Evolutionary conservation across 2,797 vertebrate genomes (phyloP), one percentile per base, ranked within the genome.

Genomic region (Lithobates pipiens): DNA sequence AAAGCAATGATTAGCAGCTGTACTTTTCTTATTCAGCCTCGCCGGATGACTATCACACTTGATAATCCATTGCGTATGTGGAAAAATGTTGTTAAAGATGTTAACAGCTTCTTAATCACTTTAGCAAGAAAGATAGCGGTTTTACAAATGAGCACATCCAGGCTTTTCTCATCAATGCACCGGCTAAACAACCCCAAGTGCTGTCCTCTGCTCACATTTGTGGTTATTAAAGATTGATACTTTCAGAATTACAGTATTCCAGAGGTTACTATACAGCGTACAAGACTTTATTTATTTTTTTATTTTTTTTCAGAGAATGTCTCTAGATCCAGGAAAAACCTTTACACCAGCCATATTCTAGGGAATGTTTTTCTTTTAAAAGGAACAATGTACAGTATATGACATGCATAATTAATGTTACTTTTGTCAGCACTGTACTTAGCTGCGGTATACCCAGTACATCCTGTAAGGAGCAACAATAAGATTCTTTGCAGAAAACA

Each of bases 31-130:
- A 57, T 57, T 39, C 65, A 36, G 23, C 46, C 54, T 50, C 29
- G 50, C 1, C 34, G 71, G 71, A 74, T 42, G 3, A 5, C 11
- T 57, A 80, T 27, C 75, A 72, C 63, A 70, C 70, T 46, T 76
- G 77, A 50, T 85, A 57, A 61, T 39, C 32, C 54, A 54, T 76
- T 69, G 71, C 61, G 16, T 69, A 34, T 42, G 34, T 61, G n/a
- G 21, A 68, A 75, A 25, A 32, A 76, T 70, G 77, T 44, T 69
- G 63, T 61, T 79, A 74, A 69, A 76, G 69, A 76, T 54, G 71
- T 68, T 85, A 44, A 61, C 73, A 81, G 79, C 79, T 70, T 77
- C 25, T 29, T 86, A 86, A 82, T 86, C 70, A 86, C 65, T 73
- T 86, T 70, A 76, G 73, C 70, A 57, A 69, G 61, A 46, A 72